A percentile compares a stretch with the other conserved stretches of the same genome.
These are phyloP conservation scores for Callimorpha dominula DNA, from an alignment of 2,888 invertebrate species.

Conservation along the genomic window DNA sequence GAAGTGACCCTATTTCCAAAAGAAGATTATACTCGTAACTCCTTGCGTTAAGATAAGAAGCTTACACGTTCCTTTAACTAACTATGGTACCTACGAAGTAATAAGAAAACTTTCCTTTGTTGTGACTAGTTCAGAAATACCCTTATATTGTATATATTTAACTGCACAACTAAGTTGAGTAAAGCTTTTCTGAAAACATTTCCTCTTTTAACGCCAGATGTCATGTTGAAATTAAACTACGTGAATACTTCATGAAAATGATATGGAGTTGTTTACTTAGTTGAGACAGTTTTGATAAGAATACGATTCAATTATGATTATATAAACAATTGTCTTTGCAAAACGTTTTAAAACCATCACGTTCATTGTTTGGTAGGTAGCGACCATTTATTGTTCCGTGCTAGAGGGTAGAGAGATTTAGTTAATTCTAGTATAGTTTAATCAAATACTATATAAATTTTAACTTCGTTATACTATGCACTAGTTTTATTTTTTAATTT, in stretches of 20 bases:
- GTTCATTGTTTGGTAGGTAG: too few species aligned
- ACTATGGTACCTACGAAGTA: not conserved
- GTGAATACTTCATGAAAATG: not conserved
- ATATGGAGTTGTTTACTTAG: not conserved
- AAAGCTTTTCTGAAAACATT: not conserved
- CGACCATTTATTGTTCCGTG: too few species aligned
- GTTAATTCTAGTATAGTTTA: too few species aligned
- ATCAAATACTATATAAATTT: too few species aligned
- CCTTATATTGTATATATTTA: not conserved
- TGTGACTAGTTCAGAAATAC: slow-evolving; percentile 1
- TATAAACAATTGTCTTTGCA: not conserved
- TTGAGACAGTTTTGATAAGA: not conserved
- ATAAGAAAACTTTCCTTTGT: slow-evolving; percentile 14
- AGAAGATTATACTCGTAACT: slow-evolving; percentile 29
- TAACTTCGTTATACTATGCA: too few species aligned
- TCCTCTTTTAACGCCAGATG: not conserved
- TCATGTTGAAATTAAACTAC: not conserved
- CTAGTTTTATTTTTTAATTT: too few species aligned
- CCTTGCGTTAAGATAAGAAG: slow-evolving; percentile 35
- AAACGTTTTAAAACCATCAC: too few species aligned
- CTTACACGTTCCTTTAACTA: slow-evolving; percentile 20
- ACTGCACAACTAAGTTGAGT: not conserved
- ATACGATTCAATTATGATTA: not conserved
- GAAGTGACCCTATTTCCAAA: slow-evolving; percentile 37
- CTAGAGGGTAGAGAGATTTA: too few species aligned